These are phyloP conservation scores for Actinia equina DNA, from an alignment of 64 coral and sea anemone species.

Conservation along the genomic window DNA sequence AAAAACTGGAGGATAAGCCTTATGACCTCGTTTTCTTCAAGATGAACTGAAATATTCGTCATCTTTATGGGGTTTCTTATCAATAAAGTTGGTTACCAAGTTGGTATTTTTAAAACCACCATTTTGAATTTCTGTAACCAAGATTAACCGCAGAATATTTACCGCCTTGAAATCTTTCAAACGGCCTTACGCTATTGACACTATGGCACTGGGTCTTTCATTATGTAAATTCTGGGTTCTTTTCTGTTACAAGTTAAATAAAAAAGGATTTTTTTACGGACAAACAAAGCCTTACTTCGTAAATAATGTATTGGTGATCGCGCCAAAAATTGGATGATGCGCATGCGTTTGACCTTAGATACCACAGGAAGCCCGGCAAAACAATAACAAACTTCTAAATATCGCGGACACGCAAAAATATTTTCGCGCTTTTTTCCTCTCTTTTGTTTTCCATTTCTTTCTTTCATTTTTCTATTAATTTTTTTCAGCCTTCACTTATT, in stretches of 20 bases:
- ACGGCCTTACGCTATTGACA: neutral
- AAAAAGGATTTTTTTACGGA: conserved; percentile 1
- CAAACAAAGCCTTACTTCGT: conserved; percentile 40
- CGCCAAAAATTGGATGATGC: conserved; percentile 35
- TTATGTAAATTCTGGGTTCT: neutral
- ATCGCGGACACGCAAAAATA: no score
- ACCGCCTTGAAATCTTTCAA: neutral
- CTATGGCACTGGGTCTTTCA: neutral
- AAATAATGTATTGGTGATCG: conserved; percentile 59
- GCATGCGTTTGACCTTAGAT: conserved; percentile 37
- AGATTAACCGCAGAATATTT: neutral
- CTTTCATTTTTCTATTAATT: no score
- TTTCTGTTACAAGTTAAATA: neutral
- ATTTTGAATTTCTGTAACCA: conserved; percentile 12
- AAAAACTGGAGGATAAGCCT: conserved; percentile 87
- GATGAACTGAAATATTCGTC: conserved; percentile 57
- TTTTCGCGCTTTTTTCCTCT: no score
- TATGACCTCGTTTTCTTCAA: conserved; percentile 74
- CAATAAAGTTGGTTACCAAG: neutral
- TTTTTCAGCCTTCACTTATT: no score
- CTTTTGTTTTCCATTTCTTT: no score
- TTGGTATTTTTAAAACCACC: neutral
- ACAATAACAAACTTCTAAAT: conserved; percentile 2
- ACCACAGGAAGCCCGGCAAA: conserved; percentile 20
- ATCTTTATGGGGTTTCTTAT: conserved; percentile 29